Evolutionary conservation across 2,113 vertebrate species (phyloP).

Genomic region (Mellivora capensis): DNA sequence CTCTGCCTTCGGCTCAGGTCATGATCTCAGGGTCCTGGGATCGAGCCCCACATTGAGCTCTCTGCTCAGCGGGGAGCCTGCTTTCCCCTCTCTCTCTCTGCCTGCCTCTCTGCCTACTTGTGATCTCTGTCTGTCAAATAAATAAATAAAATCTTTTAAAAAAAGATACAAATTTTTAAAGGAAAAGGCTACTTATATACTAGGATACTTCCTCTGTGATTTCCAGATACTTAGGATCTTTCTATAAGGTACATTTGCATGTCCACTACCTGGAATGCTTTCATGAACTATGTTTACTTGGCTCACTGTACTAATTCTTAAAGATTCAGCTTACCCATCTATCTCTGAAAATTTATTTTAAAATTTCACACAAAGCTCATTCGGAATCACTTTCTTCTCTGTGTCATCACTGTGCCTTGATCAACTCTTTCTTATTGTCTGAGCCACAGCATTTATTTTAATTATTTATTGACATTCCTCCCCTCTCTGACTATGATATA

Average conservation of each 20-base stretch:
- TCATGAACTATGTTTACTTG: neutral
- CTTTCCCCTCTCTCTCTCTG: no score
- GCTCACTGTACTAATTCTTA: neutral
- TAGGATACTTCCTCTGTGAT: neutral
- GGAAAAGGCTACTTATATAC: neutral
- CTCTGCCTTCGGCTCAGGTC: no score
- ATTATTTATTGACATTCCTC: neutral
- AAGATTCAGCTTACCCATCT: neutral
- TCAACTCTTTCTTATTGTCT: neutral
- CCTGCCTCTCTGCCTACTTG: no score
- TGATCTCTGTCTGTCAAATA: no score
- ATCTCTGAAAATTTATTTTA: neutral
- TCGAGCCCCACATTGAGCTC: no score
- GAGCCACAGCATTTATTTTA: neutral
- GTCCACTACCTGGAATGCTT: neutral
- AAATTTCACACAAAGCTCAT: neutral
- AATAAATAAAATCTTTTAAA: no score
- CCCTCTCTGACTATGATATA: neutral
- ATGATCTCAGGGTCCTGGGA: no score
- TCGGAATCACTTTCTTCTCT: neutral
- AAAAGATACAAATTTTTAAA: slow-evolving; percentile 1
- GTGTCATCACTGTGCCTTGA: neutral
- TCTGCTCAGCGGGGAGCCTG: no score
- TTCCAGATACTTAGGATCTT: neutral
- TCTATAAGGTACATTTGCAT: neutral